These are phyloP conservation scores for Phengaris arion DNA, from an alignment of 2,888 invertebrate genomes.

Conservation along the genomic window DNA sequence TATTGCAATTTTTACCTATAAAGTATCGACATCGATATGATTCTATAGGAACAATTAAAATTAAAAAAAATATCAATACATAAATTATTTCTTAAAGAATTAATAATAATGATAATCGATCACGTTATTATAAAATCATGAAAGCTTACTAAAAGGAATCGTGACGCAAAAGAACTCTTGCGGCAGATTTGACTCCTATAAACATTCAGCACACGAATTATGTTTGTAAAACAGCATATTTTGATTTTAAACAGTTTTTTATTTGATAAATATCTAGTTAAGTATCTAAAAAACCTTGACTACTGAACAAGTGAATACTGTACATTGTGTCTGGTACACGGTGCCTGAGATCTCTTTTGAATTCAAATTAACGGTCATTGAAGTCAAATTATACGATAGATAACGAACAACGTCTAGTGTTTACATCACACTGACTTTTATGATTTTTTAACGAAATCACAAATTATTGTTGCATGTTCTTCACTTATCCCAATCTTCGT, in stretches of 20 bases:
- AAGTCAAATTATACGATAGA: background rate
- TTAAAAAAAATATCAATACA: slow-evolving; percentile 8
- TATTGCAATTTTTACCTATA: background rate
- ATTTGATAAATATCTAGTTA: too few relatives aligned
- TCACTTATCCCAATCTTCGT: slow-evolving; percentile 61
- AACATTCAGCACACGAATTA: background rate
- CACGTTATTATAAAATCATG: background rate
- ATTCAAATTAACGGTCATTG: background rate
- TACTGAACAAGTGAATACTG: background rate
- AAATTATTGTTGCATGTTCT: slow-evolving; percentile 48
- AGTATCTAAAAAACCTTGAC: background rate
- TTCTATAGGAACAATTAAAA: slow-evolving; percentile 7
- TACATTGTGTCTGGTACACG: background rate
- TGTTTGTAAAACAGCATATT: too few relatives aligned
- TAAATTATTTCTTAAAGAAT: background rate
- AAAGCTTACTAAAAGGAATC: background rate
- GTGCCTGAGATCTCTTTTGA: background rate
- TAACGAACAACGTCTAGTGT: background rate
- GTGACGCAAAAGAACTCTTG: background rate
- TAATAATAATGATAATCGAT: background rate
- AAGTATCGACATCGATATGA: background rate
- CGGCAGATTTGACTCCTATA: background rate
- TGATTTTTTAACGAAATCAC: slow-evolving; percentile 28
- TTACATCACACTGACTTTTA: background rate
- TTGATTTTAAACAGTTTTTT: too few relatives aligned